Base-by-base conservation (phyloP, 2,113 vertebrate genomes). In the Pangasianodon gigas region DNA sequence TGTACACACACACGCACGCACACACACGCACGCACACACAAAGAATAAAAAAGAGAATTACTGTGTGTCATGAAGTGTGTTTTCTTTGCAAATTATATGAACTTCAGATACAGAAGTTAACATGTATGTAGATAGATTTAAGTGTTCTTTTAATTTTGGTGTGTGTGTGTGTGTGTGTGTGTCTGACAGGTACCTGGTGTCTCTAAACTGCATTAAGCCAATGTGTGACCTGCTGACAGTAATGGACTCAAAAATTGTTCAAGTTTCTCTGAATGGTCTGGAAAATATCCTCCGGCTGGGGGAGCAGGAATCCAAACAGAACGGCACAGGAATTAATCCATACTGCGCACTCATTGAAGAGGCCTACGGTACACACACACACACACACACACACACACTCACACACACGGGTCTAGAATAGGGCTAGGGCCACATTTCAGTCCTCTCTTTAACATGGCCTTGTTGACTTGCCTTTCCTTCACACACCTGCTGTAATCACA, bases 211-310 rank as follows among this genome's bases (percentile, higher is more conserved):
- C 90, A 97, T 98, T 92, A 98, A 98, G 93, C 97, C 97, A 88
- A 97, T 98, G 89, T 98, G 97, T 95, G 97, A 98, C 93, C 96
- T 98, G 86, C 95, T 98, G 93, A 98, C 97, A 37, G 97, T 98
- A 91, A 98, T 97, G 97, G 97, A 98, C 94, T 97, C 97, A 51
- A 98, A 97, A 95, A 98, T 98, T 92, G 97, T 98, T 71, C 97
- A 98, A 92, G 97, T 98, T 91, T 96, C 97, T 90, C 96, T 98
- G 91, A 98, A 97, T 90, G 97, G 97, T 89, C 95, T 98, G 89
- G 97, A 98, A 95, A 98, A 98, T 93, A 98, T 98, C 92, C 95
- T 98, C 29, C 96, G 97, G 89, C 96, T 98, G 88, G 97, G 97
- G 93, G 97, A 98, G 19, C 97, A 97, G 91, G 97, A 98, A 91